Evolutionary conservation across 2,797 vertebrate genomes (phyloP), one percentile per base, ranked within the genome.

Genomic region (Characodon lateralis): DNA sequence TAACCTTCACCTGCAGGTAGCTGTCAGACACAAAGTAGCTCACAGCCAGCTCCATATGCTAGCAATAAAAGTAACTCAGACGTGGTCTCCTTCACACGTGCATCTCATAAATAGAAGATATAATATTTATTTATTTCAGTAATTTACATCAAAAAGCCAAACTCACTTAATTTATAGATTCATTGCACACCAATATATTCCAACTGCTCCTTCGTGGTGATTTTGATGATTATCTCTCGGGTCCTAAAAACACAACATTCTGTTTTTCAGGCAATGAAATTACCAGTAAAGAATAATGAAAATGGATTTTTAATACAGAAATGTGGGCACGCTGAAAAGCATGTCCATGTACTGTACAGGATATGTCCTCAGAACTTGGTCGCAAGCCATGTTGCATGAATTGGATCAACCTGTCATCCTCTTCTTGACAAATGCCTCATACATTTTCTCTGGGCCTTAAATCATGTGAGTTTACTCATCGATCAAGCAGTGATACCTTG

Each of bases 1-100:
- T 31, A 77, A 78, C 48, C 13, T 26, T 74, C 35, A 78, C 81
- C 46, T 24, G 63, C 66, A 71, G 75, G 69, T 61, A 59, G 70
- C 81, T 70, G 73, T 73, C 28, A 51, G 59, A 90, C 73, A n/a
- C 73, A 22, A 70, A 78, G 87, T 83, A 88, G 85, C 75, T 70
- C 50, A 72, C 71, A 63, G 59, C 74, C 81, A 72, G 71, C 76
- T 85, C 75, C 76, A 73, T 91, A 89, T 88, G 55, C 84, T 86
- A 94, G 92, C 93, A 95, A 95, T 94, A 95, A 88, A 76, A 31
- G 24, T 83, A 70, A 78, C 53, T 70, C 46, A 77, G 71, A 74
- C 80, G 75, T 79, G 73, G 83, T 68, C 18, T 87, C 86, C 79
- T 89, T 89, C 82, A 81, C 51, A 55, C 76, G 59, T 59, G 58